These are phyloP conservation scores for Aurelia aurita DNA, from an alignment of 30 jellyfish, hydroid and myxozoan genomes.

Conservation along the genomic window DNA sequence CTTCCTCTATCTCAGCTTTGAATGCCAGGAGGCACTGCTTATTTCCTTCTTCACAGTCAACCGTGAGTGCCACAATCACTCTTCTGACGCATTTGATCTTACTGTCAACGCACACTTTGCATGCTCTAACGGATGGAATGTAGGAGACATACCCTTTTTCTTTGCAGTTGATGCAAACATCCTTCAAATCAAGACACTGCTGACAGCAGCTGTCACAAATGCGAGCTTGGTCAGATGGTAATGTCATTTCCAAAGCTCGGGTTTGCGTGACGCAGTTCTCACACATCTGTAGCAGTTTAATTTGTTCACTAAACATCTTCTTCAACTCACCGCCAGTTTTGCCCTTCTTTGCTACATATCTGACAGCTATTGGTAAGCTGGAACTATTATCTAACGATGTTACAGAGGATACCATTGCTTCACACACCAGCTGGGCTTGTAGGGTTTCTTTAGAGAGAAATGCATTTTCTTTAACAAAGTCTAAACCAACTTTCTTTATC, in stretches of 20 bases:
- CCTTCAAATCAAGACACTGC: neutral
- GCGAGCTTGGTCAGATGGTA: neutral
- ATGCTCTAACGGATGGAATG: no score
- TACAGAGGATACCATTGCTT: slow-evolving; percentile 12
- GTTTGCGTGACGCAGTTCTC: neutral
- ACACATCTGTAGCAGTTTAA: slow-evolving; percentile 21
- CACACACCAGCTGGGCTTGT: slow-evolving; percentile 12
- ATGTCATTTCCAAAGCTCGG: neutral
- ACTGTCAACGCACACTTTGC: no score
- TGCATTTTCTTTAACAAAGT: neutral
- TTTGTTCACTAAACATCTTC: slow-evolving; percentile 3
- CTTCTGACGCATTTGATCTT: no score
- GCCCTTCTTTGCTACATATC: slow-evolving; percentile 9
- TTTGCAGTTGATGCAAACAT: neutral
- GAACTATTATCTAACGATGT: slow-evolving; percentile 10
- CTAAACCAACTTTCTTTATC: neutral
- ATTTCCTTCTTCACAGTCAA: neutral
- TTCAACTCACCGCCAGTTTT: slow-evolving; percentile 42
- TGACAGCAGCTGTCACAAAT: slow-evolving; percentile 26
- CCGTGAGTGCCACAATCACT: no score
- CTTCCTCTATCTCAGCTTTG: slow-evolving; percentile 5
- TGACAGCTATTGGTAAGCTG: slow-evolving; percentile 32
- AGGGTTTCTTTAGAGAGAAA: neutral
- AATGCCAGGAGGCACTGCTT: neutral
- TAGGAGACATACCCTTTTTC: no score